Base-by-base conservation (phyloP, 2,113 vertebrate species). In the Cinclus cinclus region DNA sequence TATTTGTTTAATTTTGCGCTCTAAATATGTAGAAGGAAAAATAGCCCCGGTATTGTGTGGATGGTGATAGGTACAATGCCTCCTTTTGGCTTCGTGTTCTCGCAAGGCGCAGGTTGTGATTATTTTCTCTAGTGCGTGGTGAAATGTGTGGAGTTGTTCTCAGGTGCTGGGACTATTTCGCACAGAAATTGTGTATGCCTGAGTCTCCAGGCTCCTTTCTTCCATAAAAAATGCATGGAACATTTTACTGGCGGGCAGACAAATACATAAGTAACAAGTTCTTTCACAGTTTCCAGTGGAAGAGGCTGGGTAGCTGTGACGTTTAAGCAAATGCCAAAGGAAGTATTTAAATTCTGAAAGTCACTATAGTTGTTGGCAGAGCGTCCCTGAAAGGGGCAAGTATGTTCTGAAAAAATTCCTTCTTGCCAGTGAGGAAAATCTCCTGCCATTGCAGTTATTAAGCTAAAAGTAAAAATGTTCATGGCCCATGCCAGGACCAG, bases 1-100 rank as follows among this genome's bases (percentile, higher is more conserved):
- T 98, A 97, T 98, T 98, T 98, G 97, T 97, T 98, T 98, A 97
- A 98, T 98, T 97, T 98, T 95, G 73, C 77, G 92, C 94, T 97
- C 94, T 94, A 97, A 97, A 98, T 98, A 92, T 96, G 94, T 96
- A 90, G 97, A 92, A 79, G 82, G 95, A 62, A 94, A 94, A 94
- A 97, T 71, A 95, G 96, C 73, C 41, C 70, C 7, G 42, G 81
- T 49, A 96, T 76, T 94, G 86, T 96, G 94, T 80, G 95, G 86
- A 68, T 78, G 41, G 91, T 64, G 89, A 50, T 88, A 90, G 50
- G 76, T 83, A 60, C 59, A 83, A 74, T 73, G 63, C 81, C 58
- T 95, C 62, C 18, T 89, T 92, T 94, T 81, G 84, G 65, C 88
- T 62, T 89, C 24, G 3, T 81, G 11, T 88, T 90, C 79, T 91